Base-by-base conservation (phyloP, 1,140 invertebrate species). In the Dendrolimus kikuchii region DNA sequence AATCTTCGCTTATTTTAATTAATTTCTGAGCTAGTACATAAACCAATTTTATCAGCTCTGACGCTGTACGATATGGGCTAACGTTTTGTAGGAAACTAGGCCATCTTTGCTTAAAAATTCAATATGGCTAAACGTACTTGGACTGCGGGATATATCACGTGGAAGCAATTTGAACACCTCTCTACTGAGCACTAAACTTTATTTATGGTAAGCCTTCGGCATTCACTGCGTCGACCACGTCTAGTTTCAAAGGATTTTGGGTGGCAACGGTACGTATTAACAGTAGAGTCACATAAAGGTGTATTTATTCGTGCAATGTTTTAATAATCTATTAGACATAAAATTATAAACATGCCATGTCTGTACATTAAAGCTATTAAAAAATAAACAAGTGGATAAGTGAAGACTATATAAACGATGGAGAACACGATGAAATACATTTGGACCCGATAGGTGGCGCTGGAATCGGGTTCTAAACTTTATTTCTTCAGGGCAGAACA, bases 131-230 rank as follows among this genome's bases (percentile, higher is more conserved):
- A 75, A 75, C 64, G 66, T 71, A 79, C 68, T 68, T 71, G 67
- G 62, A 59, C 61, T 66, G 62, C 43, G 50, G 71, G 71, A 79
- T 81, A 78, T 81, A 79, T 82, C 74, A 75, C 74, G 72, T 70
- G 72, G 63, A 81, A 81, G 80, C 77, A 83, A 83, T 81, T 81
- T 78, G 78, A 75, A 70, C 80, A 81, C 78, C 75, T 80, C 74
- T 75, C 66, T 45, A 60, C 66, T 64, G 55, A 59, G 71, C 71
- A 81, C 66, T 81, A 81, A 83, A 81, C 68, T 75, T 81, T 81
- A 83, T 84, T 81, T 84, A 81, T 79, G 77, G 71, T 76, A 76
- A 83, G 73, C 80, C 60, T 50, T 49, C 65, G 60, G 66, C 76
- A 80, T 77, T 81, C 75, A 71, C 66, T 71, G 67, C 75, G 80